Evolutionary conservation across 2,113 vertebrate genomes (phyloP).

Genomic region (Tenrec ecaudatus): DNA sequence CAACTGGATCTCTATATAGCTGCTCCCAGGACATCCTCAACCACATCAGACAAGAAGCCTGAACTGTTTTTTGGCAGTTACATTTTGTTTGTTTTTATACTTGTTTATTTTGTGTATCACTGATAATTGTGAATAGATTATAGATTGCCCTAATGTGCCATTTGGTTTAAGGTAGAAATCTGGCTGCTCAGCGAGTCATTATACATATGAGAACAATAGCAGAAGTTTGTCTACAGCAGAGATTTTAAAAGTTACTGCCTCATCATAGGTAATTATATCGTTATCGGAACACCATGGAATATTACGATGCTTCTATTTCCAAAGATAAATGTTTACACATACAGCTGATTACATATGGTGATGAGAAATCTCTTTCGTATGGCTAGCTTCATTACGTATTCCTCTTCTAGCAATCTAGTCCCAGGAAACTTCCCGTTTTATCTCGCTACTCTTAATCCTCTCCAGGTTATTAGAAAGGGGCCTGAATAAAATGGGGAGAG

Average conservation of each 20-base stretch:
- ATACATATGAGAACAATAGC: conserved; percentile 23
- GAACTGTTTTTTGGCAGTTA: neutral
- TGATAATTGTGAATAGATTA: neutral
- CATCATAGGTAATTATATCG: conserved; percentile 25
- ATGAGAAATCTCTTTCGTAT: conserved; percentile 37
- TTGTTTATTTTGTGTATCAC: neutral
- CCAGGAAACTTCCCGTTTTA: neutral
- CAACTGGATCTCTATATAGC: neutral
- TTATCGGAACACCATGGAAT: neutral
- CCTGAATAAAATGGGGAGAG: neutral
- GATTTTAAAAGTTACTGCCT: conserved; percentile 25
- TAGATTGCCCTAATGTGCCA: neutral
- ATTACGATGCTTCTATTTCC: neutral
- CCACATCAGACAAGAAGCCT: neutral
- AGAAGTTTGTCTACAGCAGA: conserved; percentile 19
- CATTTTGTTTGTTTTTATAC: neutral
- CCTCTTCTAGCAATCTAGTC: conserved; percentile 42
- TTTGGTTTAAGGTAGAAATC: neutral
- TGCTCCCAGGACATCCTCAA: neutral
- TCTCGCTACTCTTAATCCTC: neutral
- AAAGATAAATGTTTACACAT: neutral
- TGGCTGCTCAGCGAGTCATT: neutral
- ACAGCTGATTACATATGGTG: conserved; percentile 26
- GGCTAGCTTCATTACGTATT: neutral
- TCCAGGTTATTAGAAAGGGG: neutral